Conservation (phyloP, 1,140 invertebrate species). For the Drosophila fuyamai region DNA sequence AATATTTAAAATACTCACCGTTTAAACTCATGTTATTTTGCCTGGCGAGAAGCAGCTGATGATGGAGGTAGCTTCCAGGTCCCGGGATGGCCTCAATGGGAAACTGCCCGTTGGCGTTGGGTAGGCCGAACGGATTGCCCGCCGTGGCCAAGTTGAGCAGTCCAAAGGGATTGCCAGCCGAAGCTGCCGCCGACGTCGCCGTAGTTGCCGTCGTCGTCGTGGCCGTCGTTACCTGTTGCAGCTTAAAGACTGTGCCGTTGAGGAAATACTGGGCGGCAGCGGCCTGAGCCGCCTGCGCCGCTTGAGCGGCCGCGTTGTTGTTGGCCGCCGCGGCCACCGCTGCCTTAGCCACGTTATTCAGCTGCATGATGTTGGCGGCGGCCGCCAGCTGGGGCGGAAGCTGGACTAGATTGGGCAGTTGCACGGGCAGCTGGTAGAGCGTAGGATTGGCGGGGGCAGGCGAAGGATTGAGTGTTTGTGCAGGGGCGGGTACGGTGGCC, state of each 20-base stretch:
- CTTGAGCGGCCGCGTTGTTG: slow-evolving; percentile 64
- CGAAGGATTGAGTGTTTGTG: slow-evolving; percentile 27
- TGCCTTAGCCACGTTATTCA: slow-evolving; percentile 74
- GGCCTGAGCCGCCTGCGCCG: slow-evolving; percentile 75
- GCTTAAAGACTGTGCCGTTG: slow-evolving; percentile 83
- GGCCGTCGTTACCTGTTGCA: slow-evolving; percentile 82
- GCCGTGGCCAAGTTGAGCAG: slow-evolving; percentile 41
- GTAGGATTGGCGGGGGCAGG: slow-evolving; percentile 57
- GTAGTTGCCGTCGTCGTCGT: slow-evolving; percentile 81
- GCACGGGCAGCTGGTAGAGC: slow-evolving; percentile 80
- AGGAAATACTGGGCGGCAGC: slow-evolving; percentile 82
- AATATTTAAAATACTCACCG: not conserved
- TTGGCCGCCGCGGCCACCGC: slow-evolving; percentile 67
- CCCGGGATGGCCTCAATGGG: slow-evolving; percentile 7
- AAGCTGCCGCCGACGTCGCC: slow-evolving; percentile 60
- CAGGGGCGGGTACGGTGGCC: slow-evolving; percentile 32
- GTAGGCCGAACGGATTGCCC: slow-evolving; percentile 3
- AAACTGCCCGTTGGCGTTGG: slow-evolving; percentile 32
- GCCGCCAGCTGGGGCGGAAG: slow-evolving; percentile 79
- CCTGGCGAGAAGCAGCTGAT: slow-evolving; percentile 5
- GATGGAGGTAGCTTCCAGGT: slow-evolving; percentile 3
- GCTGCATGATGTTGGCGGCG: slow-evolving; percentile 79
- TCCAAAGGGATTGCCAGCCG: slow-evolving; percentile 71
- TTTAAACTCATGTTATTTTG: slow-evolving; percentile 13
- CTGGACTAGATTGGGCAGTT: slow-evolving; percentile 84